phyloP scores from a whole-genome alignment of 2,888 invertebrate species.

The Eumacrocentrus americanus region DNA sequence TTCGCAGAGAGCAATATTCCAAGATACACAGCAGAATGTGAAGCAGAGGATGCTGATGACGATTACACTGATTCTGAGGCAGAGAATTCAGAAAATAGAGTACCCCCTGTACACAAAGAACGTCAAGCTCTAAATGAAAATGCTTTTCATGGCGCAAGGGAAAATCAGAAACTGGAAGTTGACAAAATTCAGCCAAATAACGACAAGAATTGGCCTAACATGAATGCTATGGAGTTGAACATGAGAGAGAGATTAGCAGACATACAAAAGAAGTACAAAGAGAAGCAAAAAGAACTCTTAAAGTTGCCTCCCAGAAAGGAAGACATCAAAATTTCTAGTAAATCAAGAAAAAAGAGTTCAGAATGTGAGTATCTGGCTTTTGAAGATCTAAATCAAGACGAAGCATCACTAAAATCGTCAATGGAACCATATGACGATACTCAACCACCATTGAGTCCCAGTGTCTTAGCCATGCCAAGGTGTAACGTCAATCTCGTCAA shows the following conservation, averaged over 20 bases:
- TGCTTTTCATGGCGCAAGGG: neutral
- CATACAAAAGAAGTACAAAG: constrained; percentile 79
- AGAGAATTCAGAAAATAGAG: constrained; percentile 19
- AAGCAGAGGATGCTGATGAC: constrained; percentile 29
- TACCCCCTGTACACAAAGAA: too few relatives aligned
- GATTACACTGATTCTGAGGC: constrained; percentile 42
- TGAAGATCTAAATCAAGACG: neutral
- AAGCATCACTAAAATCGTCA: neutral
- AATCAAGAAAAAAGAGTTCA: constrained; percentile 62
- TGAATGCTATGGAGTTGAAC: constrained; percentile 79
- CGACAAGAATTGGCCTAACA: constrained; percentile 61
- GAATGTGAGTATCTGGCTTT: constrained; percentile 36
- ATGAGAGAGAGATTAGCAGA: constrained; percentile 83
- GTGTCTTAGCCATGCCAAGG: constrained; percentile 47
- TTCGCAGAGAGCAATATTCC: constrained; percentile 28
- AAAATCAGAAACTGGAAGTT: constrained; percentile 3
- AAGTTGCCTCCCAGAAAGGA: constrained; percentile 70
- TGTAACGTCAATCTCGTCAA: constrained; percentile 57
- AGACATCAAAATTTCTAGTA: constrained; percentile 63
- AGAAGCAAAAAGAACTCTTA: constrained; percentile 82
- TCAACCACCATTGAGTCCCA: constrained; percentile 38
- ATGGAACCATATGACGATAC: constrained; percentile 29
- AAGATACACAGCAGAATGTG: neutral
- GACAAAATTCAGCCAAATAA: constrained; percentile 26
- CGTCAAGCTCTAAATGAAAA: neutral